Base-by-base conservation (phyloP, 2,113 vertebrate genomes). In the Hippocampus abdominalis region DNA sequence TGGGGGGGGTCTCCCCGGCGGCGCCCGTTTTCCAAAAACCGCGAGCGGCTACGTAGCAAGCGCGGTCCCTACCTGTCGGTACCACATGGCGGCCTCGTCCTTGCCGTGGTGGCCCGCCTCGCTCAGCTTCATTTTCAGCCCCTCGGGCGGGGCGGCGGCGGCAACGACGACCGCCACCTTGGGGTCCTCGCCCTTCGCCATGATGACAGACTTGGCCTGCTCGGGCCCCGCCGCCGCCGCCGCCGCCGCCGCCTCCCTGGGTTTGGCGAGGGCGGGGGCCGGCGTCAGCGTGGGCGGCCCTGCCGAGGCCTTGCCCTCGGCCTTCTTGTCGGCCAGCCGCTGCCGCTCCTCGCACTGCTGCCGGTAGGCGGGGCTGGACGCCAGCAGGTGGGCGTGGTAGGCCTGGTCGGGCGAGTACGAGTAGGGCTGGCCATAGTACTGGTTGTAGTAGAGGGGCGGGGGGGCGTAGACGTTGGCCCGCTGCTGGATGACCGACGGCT, bases 401-500 rank as follows among this genome's bases (percentile, higher is more conserved):
- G 94, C 92, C 87, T 96, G 96, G 81, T 98, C 95, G 0, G 79
- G 80, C 25, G 94, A 92, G 89, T 98, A 98, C 64, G 95, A 92
- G 0, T 98, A 98, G 0, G 95, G 94, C 0, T 95, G 95, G 42
- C 95, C 93, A 0, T 98, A 98, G 84, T 98, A 98, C 82, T 98
- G 96, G 90, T 95, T 95, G 79, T 98, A 98, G 89, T 98, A 98
- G 0, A 98, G 92, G 0, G 94, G 95, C 82, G 97, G 96, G 90
- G 96, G 96, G 90, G 96, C 92, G 86, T 98, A 98, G 93, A 98
- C 94, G 84, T 92, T 96, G 81, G 96, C 92, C 7, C 95, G 93
- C 79, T 96, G 96, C 90, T 99, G 97, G 82, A 98, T 99, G 80
- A 98, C 95, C 0, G 96, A 98, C 1, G 94, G 95, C 83, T 96